Evolutionary conservation across 2,888 invertebrate species (phyloP).

Genomic region (Oscheius myriophilus): DNA sequence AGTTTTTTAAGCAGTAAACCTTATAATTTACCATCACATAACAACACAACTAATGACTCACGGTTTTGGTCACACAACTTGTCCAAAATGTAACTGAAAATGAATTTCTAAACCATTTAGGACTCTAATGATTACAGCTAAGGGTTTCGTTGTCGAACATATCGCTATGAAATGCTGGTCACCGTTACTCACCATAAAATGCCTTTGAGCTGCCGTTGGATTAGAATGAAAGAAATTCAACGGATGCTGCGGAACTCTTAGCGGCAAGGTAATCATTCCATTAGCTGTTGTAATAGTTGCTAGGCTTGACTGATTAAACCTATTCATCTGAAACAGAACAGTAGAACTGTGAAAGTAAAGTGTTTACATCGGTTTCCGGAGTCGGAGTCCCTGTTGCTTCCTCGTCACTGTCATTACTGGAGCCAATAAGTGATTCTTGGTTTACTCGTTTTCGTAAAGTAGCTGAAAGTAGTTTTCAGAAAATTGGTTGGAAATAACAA

Average conservation of each 20-base stretch:
- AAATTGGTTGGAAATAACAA: neutral
- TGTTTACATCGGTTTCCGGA: conserved; percentile 22
- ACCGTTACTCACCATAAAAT: no score
- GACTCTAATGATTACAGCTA: no score
- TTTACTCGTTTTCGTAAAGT: conserved; percentile 37
- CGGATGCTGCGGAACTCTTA: conserved; percentile 14
- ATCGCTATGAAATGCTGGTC: no score
- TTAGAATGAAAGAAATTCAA: conserved; percentile 13
- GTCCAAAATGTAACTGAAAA: no score
- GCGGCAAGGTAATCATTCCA: conserved; percentile 24
- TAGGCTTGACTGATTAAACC: conserved; percentile 16
- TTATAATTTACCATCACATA: no score
- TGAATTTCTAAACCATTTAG: no score
- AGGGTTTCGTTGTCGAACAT: no score
- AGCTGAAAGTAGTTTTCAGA: conserved; percentile 41
- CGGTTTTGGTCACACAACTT: no score
- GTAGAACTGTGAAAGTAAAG: conserved; percentile 7
- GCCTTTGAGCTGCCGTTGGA: neutral
- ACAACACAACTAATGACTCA: no score
- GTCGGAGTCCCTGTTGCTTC: conserved; percentile 30
- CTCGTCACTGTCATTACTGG: conserved; percentile 44
- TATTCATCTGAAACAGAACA: conserved; percentile 1
- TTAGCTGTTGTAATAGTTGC: conserved; percentile 27
- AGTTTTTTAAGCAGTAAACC: no score
- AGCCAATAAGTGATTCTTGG: conserved; percentile 46